Base-by-base conservation (phyloP, 53 echinoderm and acorn worm genomes). In the Mesocentrotus franciscanus region DNA sequence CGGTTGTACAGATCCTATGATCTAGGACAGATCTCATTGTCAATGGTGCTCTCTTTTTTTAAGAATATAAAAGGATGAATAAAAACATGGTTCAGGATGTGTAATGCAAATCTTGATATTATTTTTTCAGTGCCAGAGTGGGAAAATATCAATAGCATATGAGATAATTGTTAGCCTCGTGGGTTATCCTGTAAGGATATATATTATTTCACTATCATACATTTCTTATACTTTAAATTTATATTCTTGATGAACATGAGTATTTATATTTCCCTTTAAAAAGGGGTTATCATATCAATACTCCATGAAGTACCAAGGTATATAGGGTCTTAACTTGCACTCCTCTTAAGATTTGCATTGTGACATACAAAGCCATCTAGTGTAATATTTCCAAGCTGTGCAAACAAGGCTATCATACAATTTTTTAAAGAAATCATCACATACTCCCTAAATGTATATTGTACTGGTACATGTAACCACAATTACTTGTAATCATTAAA, bases 11-110 rank as follows among this genome's bases (percentile, higher is more conserved):
- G 6, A 81, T 49, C 49, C 6, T 49, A 49, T 4, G 36, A 81
- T 81, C 42, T 81, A 81, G 81, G 39, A 81, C 81, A 81, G 36
- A 81, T 22, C 81, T 33, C 81, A 81, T 39, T 42, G 9, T 81
- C 81, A 39, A 36, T 39, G 81, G 36, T 42, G 39, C 81, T 81
- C 42, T 81, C n/a, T 72, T 27, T 20, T 6, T 81, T 18, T 39
- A 22, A 22, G 42, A 33, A 42, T 1, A 6, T 36, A 16, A 36
- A 81, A 81, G 16, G 9, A 42, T 39, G 1, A 79, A 39, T 26
- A 76, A 76, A 11, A 32, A 33, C 0, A 9, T 33, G 76, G 76
- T 10, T 32, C 10, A 76, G 13, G 68, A 68, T 68, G 68, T 8
- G 24, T 18, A 68, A 1, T 4, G 20, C 5, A 22, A 68, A 8